Percentiles rank a stretch among this genome's conserved stretches.
These are phyloP conservation scores for Rynchops niger DNA, from an alignment of 2,113 vertebrate genomes.

Conservation along the genomic window DNA sequence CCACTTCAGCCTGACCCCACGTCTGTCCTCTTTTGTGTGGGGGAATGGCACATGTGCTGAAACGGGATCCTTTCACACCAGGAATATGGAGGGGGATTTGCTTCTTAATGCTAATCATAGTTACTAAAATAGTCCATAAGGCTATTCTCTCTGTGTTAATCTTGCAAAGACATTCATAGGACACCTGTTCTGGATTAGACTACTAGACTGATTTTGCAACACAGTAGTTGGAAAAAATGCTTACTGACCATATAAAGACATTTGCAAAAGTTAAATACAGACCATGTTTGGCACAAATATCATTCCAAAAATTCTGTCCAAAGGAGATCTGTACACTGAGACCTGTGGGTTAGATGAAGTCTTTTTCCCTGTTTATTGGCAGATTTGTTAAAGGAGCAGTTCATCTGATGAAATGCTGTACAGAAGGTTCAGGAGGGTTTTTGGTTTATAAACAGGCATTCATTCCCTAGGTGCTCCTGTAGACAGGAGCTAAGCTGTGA, in stretches of 20 bases:
- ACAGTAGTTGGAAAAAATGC: conserved; percentile 27
- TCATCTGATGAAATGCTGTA: background rate
- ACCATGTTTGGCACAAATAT: conserved; percentile 16
- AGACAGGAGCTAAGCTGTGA: background rate
- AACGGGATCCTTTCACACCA: conserved; percentile 28
- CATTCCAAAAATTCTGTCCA: background rate
- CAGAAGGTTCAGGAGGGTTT: background rate
- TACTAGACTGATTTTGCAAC: conserved; percentile 37
- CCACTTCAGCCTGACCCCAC: background rate
- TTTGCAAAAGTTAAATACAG: conserved; percentile 3
- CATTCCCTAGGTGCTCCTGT: background rate
- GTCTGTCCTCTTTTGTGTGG: background rate
- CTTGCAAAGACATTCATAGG: conserved; percentile 1
- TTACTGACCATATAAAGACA: conserved; percentile 44
- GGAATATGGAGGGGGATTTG: background rate
- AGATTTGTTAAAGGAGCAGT: background rate
- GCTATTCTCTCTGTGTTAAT: conserved; percentile 11
- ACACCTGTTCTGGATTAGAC: conserved; percentile 67
- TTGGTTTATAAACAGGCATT: background rate
- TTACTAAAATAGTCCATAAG: background rate
- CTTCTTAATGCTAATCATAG: conserved; percentile 24
- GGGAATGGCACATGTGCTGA: background rate
- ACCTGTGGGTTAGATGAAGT: background rate
- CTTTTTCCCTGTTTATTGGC: background rate
- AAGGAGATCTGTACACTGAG: background rate